Conservation (phyloP, 30 jellyfish, hydroid and myxozoan genomes). For the Aurelia sp. region DNA sequence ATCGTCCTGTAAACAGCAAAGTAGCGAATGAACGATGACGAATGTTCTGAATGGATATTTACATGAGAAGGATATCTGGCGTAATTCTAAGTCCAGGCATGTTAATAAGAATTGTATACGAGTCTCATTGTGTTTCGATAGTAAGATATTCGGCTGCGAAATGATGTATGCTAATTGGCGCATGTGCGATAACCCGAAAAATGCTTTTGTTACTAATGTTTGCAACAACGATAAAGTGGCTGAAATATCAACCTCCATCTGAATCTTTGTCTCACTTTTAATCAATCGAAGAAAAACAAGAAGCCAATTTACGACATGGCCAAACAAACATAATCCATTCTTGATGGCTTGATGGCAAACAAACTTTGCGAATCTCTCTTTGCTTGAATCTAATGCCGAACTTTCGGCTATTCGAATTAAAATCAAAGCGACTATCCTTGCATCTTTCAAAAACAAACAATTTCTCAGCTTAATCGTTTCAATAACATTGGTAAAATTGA, state of each 20-base stretch:
- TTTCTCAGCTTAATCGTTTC: neutral
- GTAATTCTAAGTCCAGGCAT: conserved; percentile 41
- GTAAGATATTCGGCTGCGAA: conserved; percentile 26
- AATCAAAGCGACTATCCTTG: conserved; percentile 37
- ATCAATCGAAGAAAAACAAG: conserved; percentile 39
- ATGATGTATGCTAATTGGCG: conserved; percentile 52
- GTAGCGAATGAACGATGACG: conserved; percentile 25
- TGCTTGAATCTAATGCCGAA: neutral
- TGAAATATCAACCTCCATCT: neutral
- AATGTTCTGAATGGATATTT: conserved; percentile 60
- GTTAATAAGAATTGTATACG: conserved; percentile 26
- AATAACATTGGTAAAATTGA: neutral
- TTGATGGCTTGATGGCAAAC: neutral
- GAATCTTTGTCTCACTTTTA: conserved; percentile 29
- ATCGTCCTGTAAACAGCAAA: conserved; percentile 26
- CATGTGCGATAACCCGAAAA: neutral
- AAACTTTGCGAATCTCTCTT: conserved; percentile 24
- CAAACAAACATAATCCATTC: conserved; percentile 6
- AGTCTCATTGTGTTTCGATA: neutral
- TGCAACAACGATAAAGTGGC: conserved; percentile 5
- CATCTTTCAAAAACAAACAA: conserved; percentile 10
- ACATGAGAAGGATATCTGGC: conserved; percentile 37
- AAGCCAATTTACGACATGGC: conserved; percentile 36
- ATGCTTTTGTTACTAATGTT: conserved; percentile 3
- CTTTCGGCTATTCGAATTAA: conserved; percentile 40